phyloP scores from a whole-genome alignment of 1,140 invertebrate genomes.

The Adoxophyes honmai region DNA sequence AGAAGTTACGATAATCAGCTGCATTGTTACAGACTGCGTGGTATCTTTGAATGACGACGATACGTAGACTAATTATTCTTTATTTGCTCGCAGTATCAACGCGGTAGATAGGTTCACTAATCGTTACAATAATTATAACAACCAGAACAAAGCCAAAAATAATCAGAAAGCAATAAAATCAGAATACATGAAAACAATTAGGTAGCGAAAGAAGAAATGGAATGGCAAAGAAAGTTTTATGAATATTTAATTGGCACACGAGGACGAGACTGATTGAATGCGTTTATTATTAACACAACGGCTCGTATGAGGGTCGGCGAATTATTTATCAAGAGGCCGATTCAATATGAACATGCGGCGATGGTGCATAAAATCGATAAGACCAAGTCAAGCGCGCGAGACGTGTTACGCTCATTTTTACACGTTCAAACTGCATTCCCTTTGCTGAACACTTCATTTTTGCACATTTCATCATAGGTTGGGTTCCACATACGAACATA shows the following conservation, averaged over 20 bases:
- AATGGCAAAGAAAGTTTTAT: constrained; percentile 45
- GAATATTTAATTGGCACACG: constrained; percentile 63
- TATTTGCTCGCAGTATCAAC: no score
- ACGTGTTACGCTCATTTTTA: constrained; percentile 30
- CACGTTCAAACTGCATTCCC: constrained; percentile 41
- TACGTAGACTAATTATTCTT: no score
- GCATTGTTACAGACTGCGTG: no score
- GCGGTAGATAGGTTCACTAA: no score
- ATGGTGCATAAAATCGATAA: constrained; percentile 57
- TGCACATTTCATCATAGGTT: no score
- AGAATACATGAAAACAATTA: not conserved
- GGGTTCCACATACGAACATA: no score
- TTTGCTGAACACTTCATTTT: no score
- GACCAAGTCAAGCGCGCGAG: constrained; percentile 35
- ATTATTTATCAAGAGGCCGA: constrained; percentile 62
- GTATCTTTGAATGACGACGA: no score
- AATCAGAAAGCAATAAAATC: not conserved
- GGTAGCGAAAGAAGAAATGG: constrained; percentile 26
- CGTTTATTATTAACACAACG: constrained; percentile 64
- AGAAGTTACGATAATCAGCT: no score
- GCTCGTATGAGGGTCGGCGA: constrained; percentile 62
- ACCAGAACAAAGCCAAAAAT: no score
- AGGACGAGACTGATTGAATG: constrained; percentile 55
- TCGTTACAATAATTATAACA: no score
- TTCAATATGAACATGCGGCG: constrained; percentile 51